These are phyloP conservation scores for Dromiciops gliroides DNA, from an alignment of 2,113 vertebrate genomes.

Conservation along the genomic window DNA sequence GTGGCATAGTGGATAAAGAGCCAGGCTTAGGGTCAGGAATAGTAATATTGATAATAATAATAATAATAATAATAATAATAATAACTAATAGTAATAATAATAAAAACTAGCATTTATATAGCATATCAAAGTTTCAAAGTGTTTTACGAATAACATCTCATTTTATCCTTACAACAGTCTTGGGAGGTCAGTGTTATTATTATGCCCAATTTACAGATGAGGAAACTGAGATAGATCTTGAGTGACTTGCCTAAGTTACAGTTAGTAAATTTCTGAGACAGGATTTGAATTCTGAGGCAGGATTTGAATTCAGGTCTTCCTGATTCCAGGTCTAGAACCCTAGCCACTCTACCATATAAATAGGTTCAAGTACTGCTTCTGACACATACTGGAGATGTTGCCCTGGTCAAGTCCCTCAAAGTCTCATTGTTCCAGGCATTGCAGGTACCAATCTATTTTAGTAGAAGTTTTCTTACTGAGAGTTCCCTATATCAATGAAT, in stretches of 20 bases:
- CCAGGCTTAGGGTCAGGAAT: not conserved
- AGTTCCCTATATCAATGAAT: not conserved
- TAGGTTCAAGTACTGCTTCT: not conserved
- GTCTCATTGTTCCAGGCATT: not conserved
- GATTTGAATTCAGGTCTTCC: not conserved
- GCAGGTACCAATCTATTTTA: not conserved
- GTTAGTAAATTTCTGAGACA: not conserved
- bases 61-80: not conserved
- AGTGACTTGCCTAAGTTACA: not conserved
- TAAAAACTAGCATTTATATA: not conserved
- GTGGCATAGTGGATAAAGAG: not conserved
- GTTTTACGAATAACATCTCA: not conserved
- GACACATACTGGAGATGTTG: not conserved
- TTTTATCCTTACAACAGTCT: not conserved
- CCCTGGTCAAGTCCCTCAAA: not conserved
- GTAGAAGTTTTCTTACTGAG: not conserved
- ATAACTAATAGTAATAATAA: not conserved
- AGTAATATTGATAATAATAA: not conserved
- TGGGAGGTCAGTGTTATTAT: not conserved
- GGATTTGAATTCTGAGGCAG: not conserved
- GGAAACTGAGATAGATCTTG: not conserved
- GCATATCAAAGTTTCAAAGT: not conserved
- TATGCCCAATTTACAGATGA: not conserved
- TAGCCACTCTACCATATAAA: not conserved
- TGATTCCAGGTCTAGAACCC: not conserved